phyloP scores from a whole-genome alignment of 2,797 vertebrate genomes.

The Erethizon dorsatum region DNA sequence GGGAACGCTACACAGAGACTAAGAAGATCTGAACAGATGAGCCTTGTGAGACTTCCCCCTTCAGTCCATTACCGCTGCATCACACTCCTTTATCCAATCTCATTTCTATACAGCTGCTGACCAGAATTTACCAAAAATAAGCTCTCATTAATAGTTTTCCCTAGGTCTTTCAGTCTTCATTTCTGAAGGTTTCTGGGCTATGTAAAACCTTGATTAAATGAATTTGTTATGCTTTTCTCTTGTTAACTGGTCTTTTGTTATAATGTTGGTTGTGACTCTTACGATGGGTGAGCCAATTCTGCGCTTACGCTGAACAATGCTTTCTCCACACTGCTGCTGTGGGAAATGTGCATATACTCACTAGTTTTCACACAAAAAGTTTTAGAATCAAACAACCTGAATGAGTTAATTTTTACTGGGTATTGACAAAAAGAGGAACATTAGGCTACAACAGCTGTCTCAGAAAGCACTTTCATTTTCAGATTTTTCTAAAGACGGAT shows the following conservation, averaged over 20 bases:
- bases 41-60: not conserved
- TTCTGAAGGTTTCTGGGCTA: not conserved
- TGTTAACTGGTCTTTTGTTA: too few relatives aligned
- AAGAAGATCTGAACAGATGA: not conserved
- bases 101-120: not conserved
- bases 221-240: not conserved
- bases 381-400: not conserved
- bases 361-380: not conserved
- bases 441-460: not conserved
- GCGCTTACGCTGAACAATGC: not conserved
- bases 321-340: not conserved
- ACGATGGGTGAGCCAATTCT: not conserved
- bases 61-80: not conserved
- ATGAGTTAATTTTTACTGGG: not conserved
- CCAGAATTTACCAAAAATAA: not conserved
- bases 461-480: not conserved
- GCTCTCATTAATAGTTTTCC: too few relatives aligned
- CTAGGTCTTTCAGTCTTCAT: not conserved
- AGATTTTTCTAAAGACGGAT: slow-evolving; percentile 35
- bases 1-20: not conserved
- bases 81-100: not conserved
- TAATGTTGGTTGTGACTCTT: not conserved
- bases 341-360: not conserved
- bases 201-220: not conserved
- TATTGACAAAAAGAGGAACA: not conserved